Base-by-base conservation (phyloP, 2,113 vertebrate species). In the Electrona antarctica region DNA sequence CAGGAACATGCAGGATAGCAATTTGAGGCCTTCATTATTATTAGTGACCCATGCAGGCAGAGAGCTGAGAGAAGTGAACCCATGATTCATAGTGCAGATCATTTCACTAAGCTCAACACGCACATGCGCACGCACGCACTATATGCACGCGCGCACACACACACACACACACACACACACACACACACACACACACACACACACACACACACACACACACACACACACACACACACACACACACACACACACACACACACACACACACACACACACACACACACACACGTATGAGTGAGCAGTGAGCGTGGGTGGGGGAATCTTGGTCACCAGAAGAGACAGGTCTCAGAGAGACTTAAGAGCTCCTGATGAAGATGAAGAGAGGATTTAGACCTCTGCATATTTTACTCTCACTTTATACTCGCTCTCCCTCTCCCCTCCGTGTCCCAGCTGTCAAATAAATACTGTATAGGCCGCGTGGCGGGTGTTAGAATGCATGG, bases 321-420 rank as follows among this genome's bases (percentile, higher is more conserved):
- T 83, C 54, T 78, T 71, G 81, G 85, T 82, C 86, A 87, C 76
- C 79, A 80, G 76, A 84, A 76, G 70, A 83, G 80, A 70, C 84
- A 73, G 76, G 73, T 86, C 80, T 85, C 50, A 60, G 70, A 76
- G 82, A 84, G 87, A 76, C 84, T 89, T 88, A 87, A 88, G 69
- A 86, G 82, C 84, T 86, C 76, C 76, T 83, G 82, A 87, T 90
- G 87, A 92, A 87, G 87, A 88, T 74, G 81, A 90, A 88, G 82
- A 77, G 77, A 83, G 74, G 82, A 83, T 83, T 87, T 82, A 84
- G 69, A 76, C 76, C 65, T 85, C 82, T 85, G 79, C 84, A 84
- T 87, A 88, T 87, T 87, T 89, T 71, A 84, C 69, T 51, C 64
- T 64, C 46, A 73, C 71, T 79, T 80, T 71, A 64, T 60, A 41